Evolutionary conservation across 2,113 vertebrate species (phyloP), one percentile per base, ranked within the genome.

Genomic region (Crotophaga sulcirostris): DNA sequence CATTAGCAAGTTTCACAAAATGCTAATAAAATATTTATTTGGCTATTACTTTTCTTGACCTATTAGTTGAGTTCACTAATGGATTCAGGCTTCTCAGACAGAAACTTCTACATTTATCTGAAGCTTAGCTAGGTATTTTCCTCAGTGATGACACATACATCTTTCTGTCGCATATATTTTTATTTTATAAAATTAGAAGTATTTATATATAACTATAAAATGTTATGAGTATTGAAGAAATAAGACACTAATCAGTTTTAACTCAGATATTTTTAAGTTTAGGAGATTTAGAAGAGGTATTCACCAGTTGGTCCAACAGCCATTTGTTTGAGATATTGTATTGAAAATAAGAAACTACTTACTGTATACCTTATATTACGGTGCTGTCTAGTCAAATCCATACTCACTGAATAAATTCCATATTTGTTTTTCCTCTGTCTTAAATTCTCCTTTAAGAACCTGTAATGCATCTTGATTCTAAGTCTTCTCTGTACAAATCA

Each of bases 21-120:
- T 96, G 97, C 98, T 98, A 98, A 99, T 99, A 98, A 99, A 99
- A 98, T 98, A 99, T 99, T 99, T 98, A 97, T 93, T 95, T 93
- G 89, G 63, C 95, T 98, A 98, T 99, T 99, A 98, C 98, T 99
- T 99, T 98, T 98, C 98, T 97, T 98, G 98, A 98, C 98, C 98
- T 98, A 97, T 97, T 87, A 97, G 97, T 97, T 97, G 98, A 98
- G 98, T 96, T 99, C 98, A 97, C 98, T 98, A 98, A 98, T 98
- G 98, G 98, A 98, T 98, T 98, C 84, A 85, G 96, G 97, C 97
- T 98, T 98, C 97, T 98, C 98, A 97, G 96, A 70, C 23, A 72
- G 69, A 96, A 96, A 97, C 95, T 94, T 85, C 40, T 11, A 64
- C 67, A 45, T 76, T 80, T 82, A 89, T 92, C 72, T 69, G 88